These are phyloP conservation scores for Haplochromis vanheusdeni DNA, from an alignment of 2,113 vertebrate genomes.

Conservation along the genomic window DNA sequence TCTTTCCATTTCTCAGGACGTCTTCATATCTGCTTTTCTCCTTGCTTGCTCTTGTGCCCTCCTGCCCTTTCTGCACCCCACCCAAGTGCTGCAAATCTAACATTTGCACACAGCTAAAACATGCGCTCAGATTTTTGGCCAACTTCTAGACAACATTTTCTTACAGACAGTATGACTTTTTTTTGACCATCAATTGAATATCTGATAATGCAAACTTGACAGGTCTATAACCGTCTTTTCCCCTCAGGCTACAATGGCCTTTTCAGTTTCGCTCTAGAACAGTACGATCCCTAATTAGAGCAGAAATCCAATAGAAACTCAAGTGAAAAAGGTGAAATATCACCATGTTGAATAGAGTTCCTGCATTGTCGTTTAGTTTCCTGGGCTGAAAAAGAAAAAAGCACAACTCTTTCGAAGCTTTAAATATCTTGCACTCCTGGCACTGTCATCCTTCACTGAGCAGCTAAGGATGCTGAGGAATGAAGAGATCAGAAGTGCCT, in stretches of 20 bases:
- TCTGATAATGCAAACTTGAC: slow-evolving; percentile 17
- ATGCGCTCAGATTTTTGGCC: background rate
- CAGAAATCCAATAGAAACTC: background rate
- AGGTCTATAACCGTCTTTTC: background rate
- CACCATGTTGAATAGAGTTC: background rate
- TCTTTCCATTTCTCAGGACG: background rate
- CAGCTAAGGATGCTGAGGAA: background rate
- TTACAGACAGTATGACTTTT: background rate
- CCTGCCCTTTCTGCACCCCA: background rate
- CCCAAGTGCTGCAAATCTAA: background rate
- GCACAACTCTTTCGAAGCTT: slow-evolving; percentile 15
- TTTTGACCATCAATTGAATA: slow-evolving; percentile 10
- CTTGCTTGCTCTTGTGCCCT: background rate
- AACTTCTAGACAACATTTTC: background rate
- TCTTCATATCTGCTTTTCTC: background rate
- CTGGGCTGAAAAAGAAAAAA: background rate
- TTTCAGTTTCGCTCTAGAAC: background rate
- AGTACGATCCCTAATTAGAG: background rate
- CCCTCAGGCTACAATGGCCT: slow-evolving; percentile 16
- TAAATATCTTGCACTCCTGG: slow-evolving; percentile 14
- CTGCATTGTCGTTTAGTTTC: background rate
- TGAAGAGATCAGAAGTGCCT: slow-evolving; percentile 21
- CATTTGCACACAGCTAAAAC: background rate
- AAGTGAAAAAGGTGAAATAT: background rate
- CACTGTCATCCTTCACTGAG: slow-evolving; percentile 13